phyloP scores from a whole-genome alignment of 2,888 invertebrate species.

The Leucophora obtusa region DNA sequence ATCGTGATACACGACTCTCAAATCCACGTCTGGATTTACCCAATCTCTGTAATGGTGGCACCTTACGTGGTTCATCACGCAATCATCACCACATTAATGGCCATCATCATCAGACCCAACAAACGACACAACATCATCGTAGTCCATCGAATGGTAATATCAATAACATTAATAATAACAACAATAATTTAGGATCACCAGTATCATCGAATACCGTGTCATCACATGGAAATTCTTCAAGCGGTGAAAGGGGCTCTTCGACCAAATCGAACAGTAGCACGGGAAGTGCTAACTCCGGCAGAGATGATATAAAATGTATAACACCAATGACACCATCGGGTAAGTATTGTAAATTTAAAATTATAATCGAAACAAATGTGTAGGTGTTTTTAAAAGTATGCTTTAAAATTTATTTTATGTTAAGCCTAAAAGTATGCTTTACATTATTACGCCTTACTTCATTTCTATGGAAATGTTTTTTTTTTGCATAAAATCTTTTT shows the following conservation, averaged over 20 bases:
- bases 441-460: background rate
- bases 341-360: conserved; percentile 61
- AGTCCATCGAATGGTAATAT: conserved; percentile 64
- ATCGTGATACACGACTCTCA: conserved; percentile 74
- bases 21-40: conserved; percentile 76
- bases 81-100: conserved; percentile 72
- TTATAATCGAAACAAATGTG: background rate
- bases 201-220: conserved; percentile 76
- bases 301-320: conserved; percentile 74
- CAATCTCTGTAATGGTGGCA: conserved; percentile 73
- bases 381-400: conserved; percentile 9
- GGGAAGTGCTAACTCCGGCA: conserved; percentile 75
- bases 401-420: conserved; percentile 9
- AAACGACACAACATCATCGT: conserved; percentile 51
- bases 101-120: conserved; percentile 67
- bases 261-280: conserved; percentile 78
- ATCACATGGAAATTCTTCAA: conserved; percentile 73
- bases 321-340: conserved; percentile 78
- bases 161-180: conserved; percentile 69
- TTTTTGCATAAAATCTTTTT: conserved; percentile 7
- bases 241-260: conserved; percentile 74
- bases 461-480: background rate
- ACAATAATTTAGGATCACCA: conserved; percentile 75
- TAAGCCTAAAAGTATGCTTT: conserved; percentile 23
- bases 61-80: conserved; percentile 66